A percentile compares a stretch with the other conserved stretches of the same genome.
These are phyloP conservation scores for Laothoe populi DNA, from an alignment of 2,888 invertebrate species.

Conservation along the genomic window DNA sequence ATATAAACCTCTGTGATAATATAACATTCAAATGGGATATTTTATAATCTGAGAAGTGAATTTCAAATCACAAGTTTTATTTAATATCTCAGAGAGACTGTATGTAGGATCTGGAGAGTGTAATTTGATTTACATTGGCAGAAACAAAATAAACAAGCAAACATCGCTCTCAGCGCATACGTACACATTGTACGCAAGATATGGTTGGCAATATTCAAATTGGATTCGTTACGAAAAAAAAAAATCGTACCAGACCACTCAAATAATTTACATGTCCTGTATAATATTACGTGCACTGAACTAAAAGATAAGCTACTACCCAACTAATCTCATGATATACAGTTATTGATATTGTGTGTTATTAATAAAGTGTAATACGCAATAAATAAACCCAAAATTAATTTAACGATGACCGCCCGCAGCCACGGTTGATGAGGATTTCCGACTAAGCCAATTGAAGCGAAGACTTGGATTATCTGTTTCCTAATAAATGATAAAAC, in stretches of 20 bases:
- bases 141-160: slow-evolving; percentile 15
- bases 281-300: slow-evolving; percentile 31
- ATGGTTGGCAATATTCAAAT: not conserved
- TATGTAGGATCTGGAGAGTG: slow-evolving; percentile 16
- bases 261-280: not conserved
- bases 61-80: slow-evolving; percentile 23
- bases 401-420: slow-evolving; percentile 35
- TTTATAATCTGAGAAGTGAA: slow-evolving; percentile 23
- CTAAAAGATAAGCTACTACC: slow-evolving; percentile 48
- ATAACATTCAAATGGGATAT: slow-evolving; percentile 20
- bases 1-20: not conserved
- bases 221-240: not conserved
- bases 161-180: not conserved
- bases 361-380: slow-evolving; percentile 42
- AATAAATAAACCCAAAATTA: slow-evolving; percentile 42
- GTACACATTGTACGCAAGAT: not conserved
- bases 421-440: slow-evolving; percentile 34
- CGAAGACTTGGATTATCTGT: slow-evolving; percentile 25
- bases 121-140: slow-evolving; percentile 22
- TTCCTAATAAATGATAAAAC: slow-evolving; percentile 27
- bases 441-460: slow-evolving; percentile 30
- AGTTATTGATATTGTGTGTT: slow-evolving; percentile 46
- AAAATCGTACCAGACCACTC: not conserved
- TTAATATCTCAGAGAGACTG: slow-evolving; percentile 10
- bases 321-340: slow-evolving; percentile 52